These are phyloP conservation scores for Athripsodes cinereus DNA, from an alignment of 2,888 invertebrate species.

Conservation along the genomic window DNA sequence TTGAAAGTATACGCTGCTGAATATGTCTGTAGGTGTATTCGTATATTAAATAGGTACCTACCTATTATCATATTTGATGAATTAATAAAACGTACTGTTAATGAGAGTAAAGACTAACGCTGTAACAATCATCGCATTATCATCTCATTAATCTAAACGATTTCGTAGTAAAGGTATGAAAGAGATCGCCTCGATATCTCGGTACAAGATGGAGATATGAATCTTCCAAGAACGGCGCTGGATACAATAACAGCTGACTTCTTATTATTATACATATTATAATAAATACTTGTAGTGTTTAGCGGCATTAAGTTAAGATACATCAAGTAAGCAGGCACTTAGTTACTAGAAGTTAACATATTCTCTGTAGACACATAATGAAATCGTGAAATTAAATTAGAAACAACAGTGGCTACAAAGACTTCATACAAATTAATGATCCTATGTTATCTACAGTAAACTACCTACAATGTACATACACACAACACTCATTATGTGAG, in stretches of 20 bases:
- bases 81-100: not conserved
- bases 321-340: too few relatives aligned
- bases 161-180: conserved; percentile 2
- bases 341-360: too few relatives aligned
- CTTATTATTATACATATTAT: too few relatives aligned
- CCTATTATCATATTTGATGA: too few relatives aligned
- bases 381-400: not conserved
- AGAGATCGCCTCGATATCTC: not conserved
- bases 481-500: too few relatives aligned
- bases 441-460: too few relatives aligned
- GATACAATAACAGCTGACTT: not conserved
- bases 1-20: too few relatives aligned
- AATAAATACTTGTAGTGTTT: too few relatives aligned
- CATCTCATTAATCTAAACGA: not conserved
- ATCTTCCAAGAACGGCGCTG: not conserved
- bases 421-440: not conserved
- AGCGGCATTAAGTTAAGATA: too few relatives aligned
- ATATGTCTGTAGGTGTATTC: too few relatives aligned
- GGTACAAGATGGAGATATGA: not conserved
- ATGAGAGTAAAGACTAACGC: not conserved
- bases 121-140: not conserved
- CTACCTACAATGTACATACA: too few relatives aligned
- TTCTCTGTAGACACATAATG: not conserved
- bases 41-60: too few relatives aligned
- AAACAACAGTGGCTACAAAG: not conserved